Percentiles rank a stretch among this genome's conserved stretches.
Conservation (phyloP, 1,140 invertebrate species). For the Dendrolimus punctatus region DNA sequence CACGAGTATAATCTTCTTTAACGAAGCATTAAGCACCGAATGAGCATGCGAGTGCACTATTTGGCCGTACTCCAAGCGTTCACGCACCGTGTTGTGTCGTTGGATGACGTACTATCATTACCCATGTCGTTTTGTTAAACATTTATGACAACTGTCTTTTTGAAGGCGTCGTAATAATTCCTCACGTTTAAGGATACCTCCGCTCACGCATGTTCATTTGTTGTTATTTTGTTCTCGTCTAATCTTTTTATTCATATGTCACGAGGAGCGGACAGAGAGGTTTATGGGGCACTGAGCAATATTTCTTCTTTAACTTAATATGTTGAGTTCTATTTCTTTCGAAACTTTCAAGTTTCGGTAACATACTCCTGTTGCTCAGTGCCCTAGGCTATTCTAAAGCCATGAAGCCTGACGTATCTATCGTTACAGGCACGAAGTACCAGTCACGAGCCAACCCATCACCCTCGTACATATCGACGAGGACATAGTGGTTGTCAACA, state of each 20-base stretch:
- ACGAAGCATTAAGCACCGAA: conserved; percentile 36
- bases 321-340: background rate
- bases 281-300: conserved; percentile 43
- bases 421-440: conserved; percentile 96
- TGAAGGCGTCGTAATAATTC: conserved; percentile 2
- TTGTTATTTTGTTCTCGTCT: conserved; percentile 43
- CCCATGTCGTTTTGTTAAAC: conserved; percentile 1
- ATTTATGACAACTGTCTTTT: background rate
- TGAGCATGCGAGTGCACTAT: conserved; percentile 58
- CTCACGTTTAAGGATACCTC: conserved; percentile 11
- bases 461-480: conserved; percentile 97
- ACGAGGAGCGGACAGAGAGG: conserved; percentile 31
- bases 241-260: conserved; percentile 46
- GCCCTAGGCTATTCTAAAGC: conserved; percentile 18
- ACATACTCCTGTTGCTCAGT: conserved; percentile 22
- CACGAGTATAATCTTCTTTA: conserved; percentile 26
- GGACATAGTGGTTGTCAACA: conserved; percentile 99
- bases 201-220: conserved; percentile 62
- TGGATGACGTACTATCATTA: conserved; percentile 2
- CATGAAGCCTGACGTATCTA: conserved; percentile 55
- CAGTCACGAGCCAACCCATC: conserved; percentile 93
- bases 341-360: background rate
- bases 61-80: conserved; percentile 13
- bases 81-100: conserved; percentile 12
- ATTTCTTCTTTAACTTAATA: background rate